Percentiles rank a stretch among this genome's conserved stretches.
Conservation (phyloP, 2,113 vertebrate genomes). For the Zapornia atra region DNA sequence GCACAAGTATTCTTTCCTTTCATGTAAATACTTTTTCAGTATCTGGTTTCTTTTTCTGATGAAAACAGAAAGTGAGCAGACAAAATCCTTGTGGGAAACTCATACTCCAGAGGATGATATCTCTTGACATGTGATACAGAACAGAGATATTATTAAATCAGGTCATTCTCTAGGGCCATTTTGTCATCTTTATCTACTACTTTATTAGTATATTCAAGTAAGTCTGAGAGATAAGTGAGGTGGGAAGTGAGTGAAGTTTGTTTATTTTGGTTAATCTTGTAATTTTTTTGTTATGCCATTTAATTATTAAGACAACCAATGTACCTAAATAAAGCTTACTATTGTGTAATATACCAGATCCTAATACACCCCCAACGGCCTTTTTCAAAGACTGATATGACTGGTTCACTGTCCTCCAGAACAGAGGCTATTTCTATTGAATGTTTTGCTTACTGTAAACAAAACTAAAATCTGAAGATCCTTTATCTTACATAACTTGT, state of each 20-base stretch:
- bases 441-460: neutral
- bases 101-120: neutral
- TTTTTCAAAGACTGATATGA: neutral
- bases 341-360: neutral
- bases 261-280: neutral
- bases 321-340: neutral
- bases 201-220: neutral
- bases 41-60: neutral
- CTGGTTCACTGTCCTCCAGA: neutral
- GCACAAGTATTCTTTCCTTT: neutral
- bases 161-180: neutral
- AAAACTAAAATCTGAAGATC: neutral
- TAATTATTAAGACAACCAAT: neutral
- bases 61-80: neutral
- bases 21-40: neutral
- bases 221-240: neutral
- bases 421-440: neutral
- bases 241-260: too few relatives aligned
- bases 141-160: neutral
- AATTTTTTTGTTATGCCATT: neutral
- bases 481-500: neutral
- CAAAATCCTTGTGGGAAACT: neutral
- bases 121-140: neutral
- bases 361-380: neutral
- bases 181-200: neutral